phyloP scores from a whole-genome alignment of 2,113 vertebrate genomes.

The Myodes glareolus region DNA sequence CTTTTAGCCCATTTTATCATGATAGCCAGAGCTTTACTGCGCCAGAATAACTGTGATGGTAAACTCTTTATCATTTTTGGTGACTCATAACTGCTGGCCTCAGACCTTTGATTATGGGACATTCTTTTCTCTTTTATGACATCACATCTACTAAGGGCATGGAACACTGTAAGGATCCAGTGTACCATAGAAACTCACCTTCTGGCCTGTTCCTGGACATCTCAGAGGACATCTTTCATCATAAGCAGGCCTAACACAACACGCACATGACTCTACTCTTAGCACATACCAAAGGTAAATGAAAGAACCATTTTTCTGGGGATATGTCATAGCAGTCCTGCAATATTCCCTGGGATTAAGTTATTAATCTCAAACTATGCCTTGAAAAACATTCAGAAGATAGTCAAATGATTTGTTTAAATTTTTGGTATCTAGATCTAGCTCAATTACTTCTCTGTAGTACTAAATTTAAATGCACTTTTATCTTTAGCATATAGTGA shows the following conservation, averaged over 20 bases:
- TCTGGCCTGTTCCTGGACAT: conserved; percentile 30
- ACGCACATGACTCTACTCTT: not conserved
- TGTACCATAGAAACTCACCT: conserved; percentile 32
- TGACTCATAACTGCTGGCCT: not conserved
- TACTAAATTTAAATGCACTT: conserved; percentile 29
- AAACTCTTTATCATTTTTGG: not conserved
- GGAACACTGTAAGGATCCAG: not conserved
- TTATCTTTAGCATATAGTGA: not conserved
- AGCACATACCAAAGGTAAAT: not conserved
- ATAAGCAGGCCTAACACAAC: conserved; percentile 59
- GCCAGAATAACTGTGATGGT: not conserved
- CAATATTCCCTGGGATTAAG: not conserved
- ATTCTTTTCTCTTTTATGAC: conserved; percentile 72
- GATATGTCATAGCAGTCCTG: not conserved
- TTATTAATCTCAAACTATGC: not conserved
- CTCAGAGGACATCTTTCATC: conserved; percentile 54
- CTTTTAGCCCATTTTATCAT: not conserved
- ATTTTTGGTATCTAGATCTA: not conserved
- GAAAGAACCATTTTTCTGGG: not conserved
- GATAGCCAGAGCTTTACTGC: not conserved
- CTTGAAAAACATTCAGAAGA: not conserved
- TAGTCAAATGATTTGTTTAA: not conserved
- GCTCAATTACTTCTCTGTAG: not conserved
- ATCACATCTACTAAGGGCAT: conserved; percentile 55
- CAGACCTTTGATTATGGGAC: not conserved